These are phyloP conservation scores for Rhogogaster chlorosoma DNA, from an alignment of 2,888 invertebrate genomes.

Conservation along the genomic window DNA sequence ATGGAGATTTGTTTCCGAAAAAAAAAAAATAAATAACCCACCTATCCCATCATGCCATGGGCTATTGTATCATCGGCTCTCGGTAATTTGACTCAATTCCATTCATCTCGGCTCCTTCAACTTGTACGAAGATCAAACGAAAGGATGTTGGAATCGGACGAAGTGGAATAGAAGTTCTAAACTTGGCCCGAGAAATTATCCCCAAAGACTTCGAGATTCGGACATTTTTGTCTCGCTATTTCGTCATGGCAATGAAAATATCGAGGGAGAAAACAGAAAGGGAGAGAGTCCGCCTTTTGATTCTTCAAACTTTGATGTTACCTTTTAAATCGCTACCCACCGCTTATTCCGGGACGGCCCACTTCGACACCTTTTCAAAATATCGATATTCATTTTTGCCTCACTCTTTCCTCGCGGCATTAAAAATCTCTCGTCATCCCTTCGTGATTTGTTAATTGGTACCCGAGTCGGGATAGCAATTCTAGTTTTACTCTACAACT, in stretches of 20 bases:
- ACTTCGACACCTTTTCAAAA: background rate
- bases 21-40: background rate
- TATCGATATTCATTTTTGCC: background rate
- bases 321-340: slow-evolving; percentile 23
- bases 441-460: background rate
- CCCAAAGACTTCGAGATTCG: too few relatives aligned
- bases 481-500: too few relatives aligned
- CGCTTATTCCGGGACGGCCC: background rate
- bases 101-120: background rate
- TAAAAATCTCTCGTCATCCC: background rate
- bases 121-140: background rate
- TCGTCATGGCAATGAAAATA: too few relatives aligned
- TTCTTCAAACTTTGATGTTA: slow-evolving; percentile 23
- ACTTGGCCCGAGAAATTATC: too few relatives aligned
- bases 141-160: background rate
- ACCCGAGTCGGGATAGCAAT: too few relatives aligned
- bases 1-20: slow-evolving; percentile 61
- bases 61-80: slow-evolving; percentile 14
- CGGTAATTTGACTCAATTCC: slow-evolving; percentile 30
- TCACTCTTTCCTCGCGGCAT: background rate
- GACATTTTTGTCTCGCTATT: too few relatives aligned
- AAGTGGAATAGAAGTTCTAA: too few relatives aligned
- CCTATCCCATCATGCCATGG: slow-evolving; percentile 1
- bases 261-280: slow-evolving; percentile 59
- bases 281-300: slow-evolving; percentile 4